Evolutionary conservation across 2,797 vertebrate genomes (phyloP).

Genomic region (Takifugu ocellatus): DNA sequence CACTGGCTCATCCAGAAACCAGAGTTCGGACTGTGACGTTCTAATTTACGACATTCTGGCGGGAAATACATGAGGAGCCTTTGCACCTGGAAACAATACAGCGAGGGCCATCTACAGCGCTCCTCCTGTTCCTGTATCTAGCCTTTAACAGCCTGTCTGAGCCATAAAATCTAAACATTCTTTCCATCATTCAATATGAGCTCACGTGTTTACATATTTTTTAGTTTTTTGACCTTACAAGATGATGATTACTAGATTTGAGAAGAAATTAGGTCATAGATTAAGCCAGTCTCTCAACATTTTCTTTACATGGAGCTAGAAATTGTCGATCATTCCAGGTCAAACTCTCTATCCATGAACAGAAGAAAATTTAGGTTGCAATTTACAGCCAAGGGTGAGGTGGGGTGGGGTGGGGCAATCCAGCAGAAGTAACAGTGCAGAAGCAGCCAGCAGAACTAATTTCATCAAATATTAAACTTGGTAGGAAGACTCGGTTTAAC

Average conservation of each 20-base stretch:
- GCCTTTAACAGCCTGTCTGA: constrained; percentile 3
- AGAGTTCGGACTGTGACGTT: constrained; percentile 25
- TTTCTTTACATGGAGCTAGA: constrained; percentile 18
- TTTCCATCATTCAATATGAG: constrained; percentile 21
- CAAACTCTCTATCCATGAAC: constrained; percentile 29
- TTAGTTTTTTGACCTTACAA: no score
- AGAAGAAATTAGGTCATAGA: no score
- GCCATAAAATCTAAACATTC: constrained; percentile 19
- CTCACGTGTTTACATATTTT: not conserved
- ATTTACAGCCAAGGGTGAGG: constrained; percentile 19
- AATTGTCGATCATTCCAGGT: constrained; percentile 35
- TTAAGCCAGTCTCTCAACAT: constrained; percentile 5
- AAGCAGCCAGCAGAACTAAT: constrained; percentile 79
- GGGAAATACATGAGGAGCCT: constrained; percentile 27
- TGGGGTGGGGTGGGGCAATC: constrained; percentile 18
- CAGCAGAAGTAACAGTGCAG: constrained; percentile 59
- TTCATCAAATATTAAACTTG: constrained; percentile 82
- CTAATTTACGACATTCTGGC: constrained; percentile 40
- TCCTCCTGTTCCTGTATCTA: constrained; percentile 14
- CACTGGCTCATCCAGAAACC: constrained; percentile 42
- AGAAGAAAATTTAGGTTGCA: constrained; percentile 26
- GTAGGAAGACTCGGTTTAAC: constrained; percentile 58
- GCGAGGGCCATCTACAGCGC: not conserved
- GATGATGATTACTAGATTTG: no score
- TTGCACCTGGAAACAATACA: constrained; percentile 17